Conservation (phyloP, 2,113 vertebrate species). For the Gymnogyps californianus region DNA sequence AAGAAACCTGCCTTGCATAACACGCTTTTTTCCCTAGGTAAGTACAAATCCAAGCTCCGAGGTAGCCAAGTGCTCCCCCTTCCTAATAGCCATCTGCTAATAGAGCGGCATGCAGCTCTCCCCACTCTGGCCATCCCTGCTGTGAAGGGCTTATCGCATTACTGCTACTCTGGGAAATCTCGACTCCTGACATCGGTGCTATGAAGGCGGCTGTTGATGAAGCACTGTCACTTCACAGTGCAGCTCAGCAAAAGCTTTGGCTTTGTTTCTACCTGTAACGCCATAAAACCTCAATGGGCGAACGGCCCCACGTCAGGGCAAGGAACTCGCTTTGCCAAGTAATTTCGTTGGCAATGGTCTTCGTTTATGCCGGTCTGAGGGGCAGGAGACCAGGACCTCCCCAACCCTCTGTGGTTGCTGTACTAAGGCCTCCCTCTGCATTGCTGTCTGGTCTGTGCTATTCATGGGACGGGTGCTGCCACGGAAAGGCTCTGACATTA, state of each 20-base stretch:
- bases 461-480: rapidly evolving
- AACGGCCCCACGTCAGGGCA: rapidly evolving
- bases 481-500: rapidly evolving
- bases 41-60: neutral
- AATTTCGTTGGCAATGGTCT: neutral
- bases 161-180: neutral
- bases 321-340: neutral
- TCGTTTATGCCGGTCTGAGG: neutral
- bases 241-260: neutral
- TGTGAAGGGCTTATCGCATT: neutral
- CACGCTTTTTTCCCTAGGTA: neutral
- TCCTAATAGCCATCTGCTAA: neutral
- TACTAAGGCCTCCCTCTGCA: rapidly evolving
- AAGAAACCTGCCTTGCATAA: neutral
- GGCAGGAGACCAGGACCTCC: neutral
- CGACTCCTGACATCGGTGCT: neutral
- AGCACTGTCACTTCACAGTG: neutral
- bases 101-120: rapidly evolving
- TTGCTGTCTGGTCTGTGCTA: neutral
- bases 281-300: neutral
- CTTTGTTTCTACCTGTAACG: neutral
- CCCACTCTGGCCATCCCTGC: neutral
- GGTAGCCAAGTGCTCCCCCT: neutral
- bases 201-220: neutral
- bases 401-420: neutral